Percentiles rank a stretch among this genome's conserved stretches.
These are phyloP conservation scores for Coryphaenoides rupestris DNA, from an alignment of 2,113 vertebrate species.

Conservation along the genomic window DNA sequence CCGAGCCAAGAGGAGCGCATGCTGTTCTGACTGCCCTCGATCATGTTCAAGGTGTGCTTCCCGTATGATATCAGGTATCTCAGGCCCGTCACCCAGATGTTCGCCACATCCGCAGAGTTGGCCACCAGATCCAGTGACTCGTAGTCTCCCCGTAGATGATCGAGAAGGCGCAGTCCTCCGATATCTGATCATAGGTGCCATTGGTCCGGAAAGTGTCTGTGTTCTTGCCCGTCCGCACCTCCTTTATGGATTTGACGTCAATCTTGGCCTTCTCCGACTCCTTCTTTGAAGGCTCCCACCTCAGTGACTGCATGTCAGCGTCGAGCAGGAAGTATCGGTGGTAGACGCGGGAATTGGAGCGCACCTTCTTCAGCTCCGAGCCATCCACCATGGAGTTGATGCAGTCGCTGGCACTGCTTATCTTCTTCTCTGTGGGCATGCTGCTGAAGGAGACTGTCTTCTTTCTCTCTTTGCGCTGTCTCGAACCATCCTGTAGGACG, in stretches of 20 bases:
- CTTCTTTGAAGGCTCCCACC: conserved; percentile 97
- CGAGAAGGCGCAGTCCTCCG: conserved; percentile 95
- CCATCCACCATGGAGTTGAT: conserved; percentile 95
- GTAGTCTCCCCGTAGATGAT: conserved; percentile 94
- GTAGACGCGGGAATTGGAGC: conserved; percentile 92
- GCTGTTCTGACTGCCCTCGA: conserved; percentile 92
- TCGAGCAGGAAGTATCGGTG: conserved; percentile 92
- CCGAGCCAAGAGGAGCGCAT: conserved; percentile 95
- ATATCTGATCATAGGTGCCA: conserved; percentile 95
- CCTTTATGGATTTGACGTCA: conserved; percentile 93
- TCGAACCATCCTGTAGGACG: conserved; percentile 84
- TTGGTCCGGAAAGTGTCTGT: conserved; percentile 97
- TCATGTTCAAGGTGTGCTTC: conserved; percentile 93
- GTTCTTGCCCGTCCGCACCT: conserved; percentile 95
- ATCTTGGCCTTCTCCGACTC: conserved; percentile 98
- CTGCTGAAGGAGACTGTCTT: conserved; percentile 98
- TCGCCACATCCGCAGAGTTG: conserved; percentile 93
- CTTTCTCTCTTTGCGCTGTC: conserved; percentile 90
- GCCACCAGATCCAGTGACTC: conserved; percentile 96
- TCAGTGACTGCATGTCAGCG: conserved; percentile 93
- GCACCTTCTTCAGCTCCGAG: conserved; percentile 90
- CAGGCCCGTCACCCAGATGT: conserved; percentile 96
- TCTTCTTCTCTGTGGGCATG: conserved; percentile 97
- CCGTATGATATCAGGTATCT: conserved; percentile 96
- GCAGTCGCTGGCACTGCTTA: conserved; percentile 93